These are phyloP conservation scores for Varecia variegata DNA, from an alignment of 2,797 vertebrate genomes.

Conservation along the genomic window DNA sequence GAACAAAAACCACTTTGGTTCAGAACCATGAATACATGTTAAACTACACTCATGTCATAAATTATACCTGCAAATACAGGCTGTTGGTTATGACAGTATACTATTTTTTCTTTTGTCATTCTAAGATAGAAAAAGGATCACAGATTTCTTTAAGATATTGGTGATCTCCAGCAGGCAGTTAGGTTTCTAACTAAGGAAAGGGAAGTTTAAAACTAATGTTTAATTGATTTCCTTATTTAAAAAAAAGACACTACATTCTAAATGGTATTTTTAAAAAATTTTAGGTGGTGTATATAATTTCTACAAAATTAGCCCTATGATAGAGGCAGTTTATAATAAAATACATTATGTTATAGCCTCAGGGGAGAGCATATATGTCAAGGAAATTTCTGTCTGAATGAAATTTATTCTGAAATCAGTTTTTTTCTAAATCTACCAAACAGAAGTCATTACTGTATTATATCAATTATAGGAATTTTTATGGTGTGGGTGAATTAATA, in stretches of 20 bases:
- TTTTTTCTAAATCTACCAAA: background rate
- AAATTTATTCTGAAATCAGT: background rate
- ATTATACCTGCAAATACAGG: constrained; percentile 21
- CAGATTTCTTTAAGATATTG: background rate
- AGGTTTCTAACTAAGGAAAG: constrained; percentile 48
- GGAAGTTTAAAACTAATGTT: constrained; percentile 16
- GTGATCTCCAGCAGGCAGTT: constrained; percentile 39
- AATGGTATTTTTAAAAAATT: background rate
- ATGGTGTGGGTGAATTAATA: background rate
- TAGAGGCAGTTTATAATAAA: constrained; percentile 16
- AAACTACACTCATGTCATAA: background rate
- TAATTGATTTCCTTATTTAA: background rate
- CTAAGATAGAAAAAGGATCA: constrained; percentile 44
- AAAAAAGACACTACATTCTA: background rate
- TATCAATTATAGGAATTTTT: background rate
- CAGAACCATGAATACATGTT: constrained; percentile 47
- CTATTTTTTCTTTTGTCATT: background rate
- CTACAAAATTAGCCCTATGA: background rate
- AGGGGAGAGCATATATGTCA: background rate
- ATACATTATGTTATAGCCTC: background rate
- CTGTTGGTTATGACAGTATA: constrained; percentile 11
- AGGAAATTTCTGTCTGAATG: background rate
- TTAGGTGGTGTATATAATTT: background rate
- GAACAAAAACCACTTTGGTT: constrained; percentile 61
- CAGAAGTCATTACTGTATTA: background rate